phyloP scores from a whole-genome alignment of 2,888 invertebrate species.

The Melinopterus prodromus region DNA sequence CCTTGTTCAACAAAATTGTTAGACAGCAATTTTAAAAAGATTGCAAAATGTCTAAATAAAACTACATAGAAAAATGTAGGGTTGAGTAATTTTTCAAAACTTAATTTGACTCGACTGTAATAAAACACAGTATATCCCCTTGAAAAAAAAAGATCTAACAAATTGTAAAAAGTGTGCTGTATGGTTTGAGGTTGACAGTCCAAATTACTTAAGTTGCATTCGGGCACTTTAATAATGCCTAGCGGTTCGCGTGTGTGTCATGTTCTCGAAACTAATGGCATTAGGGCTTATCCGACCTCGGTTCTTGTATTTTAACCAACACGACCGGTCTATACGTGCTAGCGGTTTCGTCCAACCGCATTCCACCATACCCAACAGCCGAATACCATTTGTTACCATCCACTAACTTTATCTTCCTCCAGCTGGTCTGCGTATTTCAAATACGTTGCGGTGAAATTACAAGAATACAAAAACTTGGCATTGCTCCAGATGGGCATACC shows the following conservation, averaged over 20 bases:
- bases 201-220: background rate
- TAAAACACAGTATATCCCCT: too few species aligned
- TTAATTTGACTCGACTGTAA: too few species aligned
- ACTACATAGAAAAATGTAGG: too few species aligned
- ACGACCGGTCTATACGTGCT: background rate
- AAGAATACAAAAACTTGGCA: too few species aligned
- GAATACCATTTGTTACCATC: background rate
- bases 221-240: background rate
- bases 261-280: background rate
- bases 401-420: background rate
- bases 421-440: background rate
- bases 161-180: background rate
- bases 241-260: background rate
- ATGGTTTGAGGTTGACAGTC: background rate
- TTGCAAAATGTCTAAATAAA: too few species aligned
- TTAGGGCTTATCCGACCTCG: background rate
- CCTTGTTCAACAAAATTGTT: too few species aligned
- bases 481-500: too few species aligned
- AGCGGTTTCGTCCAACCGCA: background rate
- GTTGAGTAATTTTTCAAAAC: too few species aligned
- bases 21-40: too few species aligned
- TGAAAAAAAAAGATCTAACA: too few species aligned
- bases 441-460: background rate
- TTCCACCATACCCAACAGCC: background rate
- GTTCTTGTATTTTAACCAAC: background rate